Conservation (phyloP, 2,888 invertebrate genomes). For the Tinea pellionella region DNA sequence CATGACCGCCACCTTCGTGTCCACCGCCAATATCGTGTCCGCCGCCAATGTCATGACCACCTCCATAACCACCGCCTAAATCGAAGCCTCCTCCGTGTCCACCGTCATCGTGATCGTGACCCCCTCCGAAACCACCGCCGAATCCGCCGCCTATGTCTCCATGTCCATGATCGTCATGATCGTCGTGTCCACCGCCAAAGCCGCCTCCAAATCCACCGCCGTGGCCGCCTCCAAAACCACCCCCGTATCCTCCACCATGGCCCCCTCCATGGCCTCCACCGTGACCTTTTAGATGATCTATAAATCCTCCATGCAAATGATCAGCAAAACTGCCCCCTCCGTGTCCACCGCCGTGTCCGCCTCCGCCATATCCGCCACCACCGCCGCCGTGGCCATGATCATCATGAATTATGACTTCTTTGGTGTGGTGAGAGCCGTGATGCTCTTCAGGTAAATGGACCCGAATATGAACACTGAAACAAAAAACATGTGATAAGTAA, state of each 20-base stretch:
- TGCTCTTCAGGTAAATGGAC: slow-evolving; percentile 65
- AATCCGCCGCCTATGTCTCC: slow-evolving; percentile 21
- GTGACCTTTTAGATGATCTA: slow-evolving; percentile 18
- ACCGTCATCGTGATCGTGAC: slow-evolving; percentile 22
- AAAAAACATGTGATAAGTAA: slow-evolving; percentile 17
- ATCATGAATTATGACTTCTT: slow-evolving; percentile 45
- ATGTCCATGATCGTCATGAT: slow-evolving; percentile 20
- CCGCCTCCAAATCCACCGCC: slow-evolving; percentile 21
- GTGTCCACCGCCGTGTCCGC: slow-evolving; percentile 26
- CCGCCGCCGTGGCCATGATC: slow-evolving; percentile 32
- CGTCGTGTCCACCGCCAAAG: slow-evolving; percentile 18
- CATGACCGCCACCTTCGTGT: slow-evolving; percentile 21
- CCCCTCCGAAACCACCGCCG: slow-evolving; percentile 21
- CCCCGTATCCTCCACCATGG: slow-evolving; percentile 16
- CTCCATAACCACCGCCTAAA: slow-evolving; percentile 22
- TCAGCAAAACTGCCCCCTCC: slow-evolving; percentile 16
- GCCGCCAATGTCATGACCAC: slow-evolving; percentile 22
- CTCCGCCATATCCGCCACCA: slow-evolving; percentile 20
- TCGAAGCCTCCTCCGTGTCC: slow-evolving; percentile 22
- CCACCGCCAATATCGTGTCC: slow-evolving; percentile 21
- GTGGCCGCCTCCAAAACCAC: slow-evolving; percentile 18
- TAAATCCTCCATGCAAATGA: slow-evolving; percentile 20
- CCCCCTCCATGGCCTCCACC: slow-evolving; percentile 23
- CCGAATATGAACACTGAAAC: slow-evolving; percentile 67
- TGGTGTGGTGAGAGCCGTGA: slow-evolving; percentile 54